phyloP scores from a whole-genome alignment of 1,140 invertebrate species.

The Oreohelix idahoensis region DNA sequence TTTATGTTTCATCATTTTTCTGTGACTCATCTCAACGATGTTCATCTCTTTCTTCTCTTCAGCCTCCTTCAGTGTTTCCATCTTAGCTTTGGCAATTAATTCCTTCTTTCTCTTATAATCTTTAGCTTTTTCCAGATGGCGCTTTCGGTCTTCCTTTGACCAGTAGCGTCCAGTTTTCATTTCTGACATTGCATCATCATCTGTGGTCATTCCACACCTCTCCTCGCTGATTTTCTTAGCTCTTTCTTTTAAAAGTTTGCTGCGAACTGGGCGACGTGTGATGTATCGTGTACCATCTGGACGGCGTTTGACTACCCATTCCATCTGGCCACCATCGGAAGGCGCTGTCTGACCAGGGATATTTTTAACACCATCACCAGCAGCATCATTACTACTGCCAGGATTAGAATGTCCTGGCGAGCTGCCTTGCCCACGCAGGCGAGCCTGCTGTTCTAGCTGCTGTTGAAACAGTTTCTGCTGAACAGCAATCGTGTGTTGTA shows the following conservation, averaged over 20 bases:
- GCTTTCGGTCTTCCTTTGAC: conserved; percentile 85
- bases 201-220: conserved; percentile 83
- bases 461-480: conserved; percentile 82
- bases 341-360: conserved; percentile 51
- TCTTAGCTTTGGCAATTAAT: conserved; percentile 65
- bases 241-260: conserved; percentile 80
- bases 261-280: conserved; percentile 81
- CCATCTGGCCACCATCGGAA: conserved; percentile 75
- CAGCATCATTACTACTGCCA: conserved; percentile 46
- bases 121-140: conserved; percentile 81
- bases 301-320: conserved; percentile 86
- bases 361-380: conserved; percentile 51
- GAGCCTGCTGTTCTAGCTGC: conserved; percentile 69
- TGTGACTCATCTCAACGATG: conserved; percentile 74
- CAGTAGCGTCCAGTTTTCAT: conserved; percentile 86
- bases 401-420: conserved; percentile 49
- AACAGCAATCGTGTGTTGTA: conserved; percentile 83
- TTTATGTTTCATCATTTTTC: conserved; percentile 75
- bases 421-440: conserved; percentile 38
- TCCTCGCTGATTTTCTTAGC: conserved; percentile 82
- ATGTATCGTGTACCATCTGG: conserved; percentile 87
- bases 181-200: conserved; percentile 87
- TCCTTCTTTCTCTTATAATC: conserved; percentile 77
- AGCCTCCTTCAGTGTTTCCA: conserved; percentile 71
- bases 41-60: conserved; percentile 69